Conservation (phyloP, 2,888 invertebrate genomes). For the Drosophila atripex region DNA sequence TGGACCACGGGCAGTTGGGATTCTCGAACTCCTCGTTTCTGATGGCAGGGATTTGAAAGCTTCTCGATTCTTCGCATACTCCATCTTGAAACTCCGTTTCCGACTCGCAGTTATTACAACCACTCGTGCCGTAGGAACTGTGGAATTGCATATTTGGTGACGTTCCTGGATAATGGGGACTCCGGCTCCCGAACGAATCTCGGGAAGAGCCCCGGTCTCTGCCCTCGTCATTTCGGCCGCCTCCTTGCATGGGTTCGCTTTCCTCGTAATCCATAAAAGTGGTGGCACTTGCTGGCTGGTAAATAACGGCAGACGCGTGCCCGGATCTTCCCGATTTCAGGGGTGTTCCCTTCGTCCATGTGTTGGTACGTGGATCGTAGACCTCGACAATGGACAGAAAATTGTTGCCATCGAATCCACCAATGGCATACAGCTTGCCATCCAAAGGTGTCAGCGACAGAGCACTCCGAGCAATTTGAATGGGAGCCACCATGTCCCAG, state of each 20-base stretch:
- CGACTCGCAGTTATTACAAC: slow-evolving; percentile 74
- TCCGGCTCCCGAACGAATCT: slow-evolving; percentile 43
- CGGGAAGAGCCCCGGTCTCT: slow-evolving; percentile 22
- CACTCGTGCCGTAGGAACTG: slow-evolving; percentile 67
- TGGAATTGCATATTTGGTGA: slow-evolving; percentile 65
- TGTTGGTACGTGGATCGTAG: slow-evolving; percentile 90
- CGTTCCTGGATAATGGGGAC: slow-evolving; percentile 42
- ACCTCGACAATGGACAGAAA: slow-evolving; percentile 95
- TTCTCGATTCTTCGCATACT: neutral
- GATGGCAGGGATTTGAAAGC: neutral
- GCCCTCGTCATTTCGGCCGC: slow-evolving; percentile 44
- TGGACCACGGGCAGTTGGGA: slow-evolving; percentile 13
- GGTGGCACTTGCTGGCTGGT: slow-evolving; percentile 87
- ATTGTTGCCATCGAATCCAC: slow-evolving; percentile 94
- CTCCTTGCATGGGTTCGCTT: slow-evolving; percentile 52
- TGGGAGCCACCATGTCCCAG: slow-evolving; percentile 91
- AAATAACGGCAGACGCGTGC: slow-evolving; percentile 95
- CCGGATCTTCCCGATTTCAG: slow-evolving; percentile 95
- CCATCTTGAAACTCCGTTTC: slow-evolving; percentile 15
- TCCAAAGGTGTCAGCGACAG: slow-evolving; percentile 94
- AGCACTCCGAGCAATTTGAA: slow-evolving; percentile 93
- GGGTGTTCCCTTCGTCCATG: slow-evolving; percentile 91
- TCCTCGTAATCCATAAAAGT: slow-evolving; percentile 82
- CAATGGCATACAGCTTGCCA: slow-evolving; percentile 95
- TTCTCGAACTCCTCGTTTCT: slow-evolving; percentile 20